Conservation (phyloP, 2,888 invertebrate species). For the Drosophila borborema region DNA sequence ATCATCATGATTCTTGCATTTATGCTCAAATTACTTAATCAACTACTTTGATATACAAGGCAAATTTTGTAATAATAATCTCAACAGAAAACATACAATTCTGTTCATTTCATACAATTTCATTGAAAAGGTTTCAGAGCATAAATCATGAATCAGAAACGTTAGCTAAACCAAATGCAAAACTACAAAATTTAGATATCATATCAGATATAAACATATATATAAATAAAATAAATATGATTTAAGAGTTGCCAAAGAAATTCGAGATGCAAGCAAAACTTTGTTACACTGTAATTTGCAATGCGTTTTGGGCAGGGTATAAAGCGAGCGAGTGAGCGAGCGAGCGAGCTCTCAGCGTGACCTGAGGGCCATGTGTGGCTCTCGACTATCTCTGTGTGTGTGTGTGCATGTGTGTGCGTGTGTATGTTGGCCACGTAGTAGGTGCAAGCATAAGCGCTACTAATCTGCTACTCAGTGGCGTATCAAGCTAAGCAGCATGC, state of each 20-base stretch:
- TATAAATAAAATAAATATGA: neutral
- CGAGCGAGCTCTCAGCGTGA: constrained; percentile 6
- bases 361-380: constrained; percentile 36
- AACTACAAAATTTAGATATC: neutral
- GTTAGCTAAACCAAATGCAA: neutral
- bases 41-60: too few relatives aligned
- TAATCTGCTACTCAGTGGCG: constrained; percentile 80
- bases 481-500: constrained; percentile 75
- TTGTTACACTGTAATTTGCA: neutral
- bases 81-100: too few relatives aligned
- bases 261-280: neutral
- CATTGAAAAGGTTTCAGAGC: neutral
- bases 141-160: too few relatives aligned
- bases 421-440: constrained; percentile 70
- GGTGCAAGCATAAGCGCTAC: constrained; percentile 80
- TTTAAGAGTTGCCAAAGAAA: neutral
- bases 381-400: constrained; percentile 7
- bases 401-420: constrained; percentile 12
- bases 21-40: too few relatives aligned
- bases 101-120: too few relatives aligned
- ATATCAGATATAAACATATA: neutral
- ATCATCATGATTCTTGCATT: too few relatives aligned
- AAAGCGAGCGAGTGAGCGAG: constrained; percentile 4
- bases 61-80: neutral
- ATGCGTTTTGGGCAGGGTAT: constrained; percentile 28